Conservation (phyloP, 37 sponge, comb jelly and placozoan genomes). For the Chondrilla cf. caribensis region DNA sequence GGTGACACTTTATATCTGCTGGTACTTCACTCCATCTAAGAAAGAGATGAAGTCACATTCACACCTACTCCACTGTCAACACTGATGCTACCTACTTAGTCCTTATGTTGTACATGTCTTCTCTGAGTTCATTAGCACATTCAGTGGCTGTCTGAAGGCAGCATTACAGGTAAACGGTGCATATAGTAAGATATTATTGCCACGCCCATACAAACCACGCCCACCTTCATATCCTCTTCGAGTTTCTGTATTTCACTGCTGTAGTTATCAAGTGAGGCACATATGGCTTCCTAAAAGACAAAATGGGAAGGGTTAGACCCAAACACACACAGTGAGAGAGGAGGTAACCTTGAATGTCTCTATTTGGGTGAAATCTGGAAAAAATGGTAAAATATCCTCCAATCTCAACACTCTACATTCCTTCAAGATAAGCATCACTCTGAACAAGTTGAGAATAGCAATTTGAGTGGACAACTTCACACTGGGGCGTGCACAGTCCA, state of each 20-base stretch:
- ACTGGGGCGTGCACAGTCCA: not conserved
- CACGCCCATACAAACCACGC: not conserved
- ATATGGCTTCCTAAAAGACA: slow-evolving; percentile 83
- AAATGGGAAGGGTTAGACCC: not conserved
- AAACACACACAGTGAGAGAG: not conserved
- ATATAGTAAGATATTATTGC: no score
- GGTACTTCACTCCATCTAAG: slow-evolving; percentile 74
- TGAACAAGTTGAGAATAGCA: slow-evolving; percentile 8
- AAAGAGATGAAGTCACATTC: no score
- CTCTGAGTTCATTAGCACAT: slow-evolving; percentile 81
- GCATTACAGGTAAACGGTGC: no score
- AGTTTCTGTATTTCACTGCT: slow-evolving; percentile 82
- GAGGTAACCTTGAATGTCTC: slow-evolving; percentile 85
- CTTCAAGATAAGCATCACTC: slow-evolving; percentile 78
- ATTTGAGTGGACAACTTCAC: not conserved
- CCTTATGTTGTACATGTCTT: slow-evolving; percentile 86
- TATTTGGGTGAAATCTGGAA: slow-evolving; percentile 89
- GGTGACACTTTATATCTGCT: slow-evolving; percentile 56
- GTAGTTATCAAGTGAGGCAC: slow-evolving; percentile 84
- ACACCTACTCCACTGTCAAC: not conserved
- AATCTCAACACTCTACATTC: slow-evolving; percentile 82
- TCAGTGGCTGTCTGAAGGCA: slow-evolving; percentile 64
- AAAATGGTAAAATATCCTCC: slow-evolving; percentile 96
- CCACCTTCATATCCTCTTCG: slow-evolving; percentile 81
- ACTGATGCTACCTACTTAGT: slow-evolving; percentile 59